These are phyloP conservation scores for Tapera naevia DNA, from an alignment of 2,797 vertebrate species.

Conservation along the genomic window DNA sequence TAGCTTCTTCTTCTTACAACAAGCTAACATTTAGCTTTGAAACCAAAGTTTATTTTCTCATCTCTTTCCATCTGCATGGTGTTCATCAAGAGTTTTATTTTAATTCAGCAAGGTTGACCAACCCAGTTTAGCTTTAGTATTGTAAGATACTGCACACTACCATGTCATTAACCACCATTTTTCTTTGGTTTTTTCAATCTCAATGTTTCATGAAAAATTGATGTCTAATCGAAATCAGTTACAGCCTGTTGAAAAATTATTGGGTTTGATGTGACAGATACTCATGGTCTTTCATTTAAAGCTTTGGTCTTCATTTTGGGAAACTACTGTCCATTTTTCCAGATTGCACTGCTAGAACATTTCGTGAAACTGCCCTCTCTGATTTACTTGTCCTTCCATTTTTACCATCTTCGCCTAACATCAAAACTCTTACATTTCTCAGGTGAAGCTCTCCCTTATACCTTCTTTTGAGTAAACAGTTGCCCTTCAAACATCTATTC, in stretches of 20 bases:
- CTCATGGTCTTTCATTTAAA: neutral
- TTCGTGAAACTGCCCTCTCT: neutral
- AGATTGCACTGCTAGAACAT: fast-evolving
- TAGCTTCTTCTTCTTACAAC: neutral
- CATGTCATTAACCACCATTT: neutral
- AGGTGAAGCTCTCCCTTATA: neutral
- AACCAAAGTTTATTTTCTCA: neutral
- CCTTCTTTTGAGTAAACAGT: neutral
- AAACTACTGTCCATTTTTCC: neutral
- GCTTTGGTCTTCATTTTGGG: neutral
- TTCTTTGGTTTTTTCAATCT: neutral
- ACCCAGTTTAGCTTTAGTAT: neutral
- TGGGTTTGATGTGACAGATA: neutral
- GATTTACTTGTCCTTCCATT: neutral
- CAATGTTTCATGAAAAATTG: neutral
- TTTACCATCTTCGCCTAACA: neutral
- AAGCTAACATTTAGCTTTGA: neutral
- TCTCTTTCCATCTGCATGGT: neutral
- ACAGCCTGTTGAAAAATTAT: neutral
- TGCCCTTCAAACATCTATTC: conserved; percentile 12
- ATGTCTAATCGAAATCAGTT: neutral
- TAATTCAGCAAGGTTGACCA: neutral
- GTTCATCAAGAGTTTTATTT: neutral
- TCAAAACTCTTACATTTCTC: neutral
- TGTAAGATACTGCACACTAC: neutral